Base-by-base conservation (phyloP, 2,113 vertebrate genomes). In the Sorex fumeus region DNA sequence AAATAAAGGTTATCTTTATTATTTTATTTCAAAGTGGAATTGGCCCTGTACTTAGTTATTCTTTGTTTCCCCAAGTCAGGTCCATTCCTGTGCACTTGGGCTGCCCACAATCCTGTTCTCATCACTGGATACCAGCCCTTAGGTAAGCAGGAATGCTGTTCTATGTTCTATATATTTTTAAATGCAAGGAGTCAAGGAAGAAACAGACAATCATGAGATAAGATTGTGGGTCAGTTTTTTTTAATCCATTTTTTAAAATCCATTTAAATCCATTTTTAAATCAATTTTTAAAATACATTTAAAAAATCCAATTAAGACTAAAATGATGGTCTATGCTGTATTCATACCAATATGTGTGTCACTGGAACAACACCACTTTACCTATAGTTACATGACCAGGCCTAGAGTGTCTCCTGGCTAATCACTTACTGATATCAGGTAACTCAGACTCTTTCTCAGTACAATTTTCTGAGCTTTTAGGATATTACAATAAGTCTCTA, bases 381-480 rank as follows among this genome's bases (percentile, higher is more conserved):
- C 53, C 53, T 53, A 19, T 53, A 53, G 53, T 13, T 23, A 60
- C 21, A 60, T 60, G 57, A 60, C 57, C 57, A 60, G 19, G 57
- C 19, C 57, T 7, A 60, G 18, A 19, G 18, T 60, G 18, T 23
- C 4, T 5, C 53, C 53, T 57, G 30, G 16, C 36, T 27, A 78
- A 60, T 74, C 34, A 71, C 28, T 5, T 67, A 34, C 28, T 69
- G 34, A 71, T 53, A 5, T 53, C 21, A 90, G 34, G 88, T 79
- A 32, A 92, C n/a, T 50, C 36, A n/a, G n/a, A 89, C 53, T 71
- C 40, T 21, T 94, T 36, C 43, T 62, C 77, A 60, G 60, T 57
- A 78, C 28, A 71, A 9, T 53, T 2, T 77, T 86, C 76, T 70
- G 5, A 36, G 84, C 25, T 18, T 62, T 60, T 36, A 30, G 28